These are phyloP conservation scores for Pantelozetes paolii DNA, from an alignment of 2,888 invertebrate species.

Conservation along the genomic window DNA sequence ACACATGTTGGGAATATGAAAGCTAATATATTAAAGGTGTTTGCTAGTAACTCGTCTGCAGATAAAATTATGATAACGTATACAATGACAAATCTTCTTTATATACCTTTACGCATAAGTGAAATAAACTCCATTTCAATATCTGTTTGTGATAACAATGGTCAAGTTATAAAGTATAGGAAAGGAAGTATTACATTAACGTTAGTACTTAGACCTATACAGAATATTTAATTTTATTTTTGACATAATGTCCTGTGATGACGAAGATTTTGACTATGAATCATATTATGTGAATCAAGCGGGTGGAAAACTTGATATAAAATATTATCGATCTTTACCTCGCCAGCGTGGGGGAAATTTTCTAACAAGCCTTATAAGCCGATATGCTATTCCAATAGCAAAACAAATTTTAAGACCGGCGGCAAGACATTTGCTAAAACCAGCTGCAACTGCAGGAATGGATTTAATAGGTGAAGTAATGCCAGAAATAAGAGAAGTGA, in stretches of 20 bases:
- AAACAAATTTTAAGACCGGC: background rate
- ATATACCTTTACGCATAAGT: background rate
- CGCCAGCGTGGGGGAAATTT: background rate
- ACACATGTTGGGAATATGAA: background rate
- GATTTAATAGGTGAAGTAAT: background rate
- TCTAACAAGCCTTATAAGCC: background rate
- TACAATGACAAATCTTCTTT: background rate
- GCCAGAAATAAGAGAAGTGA: background rate
- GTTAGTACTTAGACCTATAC: background rate
- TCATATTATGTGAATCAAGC: background rate
- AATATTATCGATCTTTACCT: background rate
- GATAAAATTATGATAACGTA: background rate
- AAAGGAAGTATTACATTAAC: background rate
- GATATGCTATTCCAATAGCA: background rate
- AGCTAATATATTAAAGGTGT: background rate
- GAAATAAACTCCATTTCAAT: background rate
- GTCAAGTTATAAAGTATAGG: background rate
- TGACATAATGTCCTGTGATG: background rate
- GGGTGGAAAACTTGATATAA: background rate
- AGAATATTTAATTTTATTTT: background rate
- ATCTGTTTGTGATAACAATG: background rate
- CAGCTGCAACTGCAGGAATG: background rate
- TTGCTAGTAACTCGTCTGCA: background rate
- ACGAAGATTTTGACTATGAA: background rate
- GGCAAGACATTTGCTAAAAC: too few relatives aligned